phyloP scores from a whole-genome alignment of 2,888 invertebrate genomes.

The Lasioglossum figueresi region DNA sequence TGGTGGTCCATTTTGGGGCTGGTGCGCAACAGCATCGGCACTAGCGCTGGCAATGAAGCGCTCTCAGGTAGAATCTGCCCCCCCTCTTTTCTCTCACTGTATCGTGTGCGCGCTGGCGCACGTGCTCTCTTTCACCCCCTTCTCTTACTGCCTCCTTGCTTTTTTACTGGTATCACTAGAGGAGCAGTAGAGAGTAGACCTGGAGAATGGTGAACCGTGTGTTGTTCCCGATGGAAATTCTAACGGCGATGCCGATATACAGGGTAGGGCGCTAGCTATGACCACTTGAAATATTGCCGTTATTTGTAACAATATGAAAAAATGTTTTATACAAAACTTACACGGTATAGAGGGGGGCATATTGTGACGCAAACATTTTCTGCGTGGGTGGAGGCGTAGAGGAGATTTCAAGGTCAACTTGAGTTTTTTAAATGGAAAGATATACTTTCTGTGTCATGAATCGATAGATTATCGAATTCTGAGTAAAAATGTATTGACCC shows the following conservation, averaged over 20 bases:
- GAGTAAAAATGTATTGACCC: too few species aligned
- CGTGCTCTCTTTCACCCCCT: slow-evolving; percentile 46
- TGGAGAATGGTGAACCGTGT: slow-evolving; percentile 28
- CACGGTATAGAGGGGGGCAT: too few species aligned
- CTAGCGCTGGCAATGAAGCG: slow-evolving; percentile 57
- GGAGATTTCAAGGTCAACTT: too few species aligned
- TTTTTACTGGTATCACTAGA: slow-evolving; percentile 44
- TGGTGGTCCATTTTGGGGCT: slow-evolving; percentile 70
- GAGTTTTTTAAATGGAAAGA: too few species aligned
- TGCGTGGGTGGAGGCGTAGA: too few species aligned
- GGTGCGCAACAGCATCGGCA: slow-evolving; percentile 57
- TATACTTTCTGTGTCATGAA: too few species aligned
- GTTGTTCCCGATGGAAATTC: slow-evolving; percentile 33
- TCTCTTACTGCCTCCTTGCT: slow-evolving; percentile 6
- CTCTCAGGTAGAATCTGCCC: slow-evolving; percentile 56
- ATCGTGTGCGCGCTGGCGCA: slow-evolving; percentile 42
- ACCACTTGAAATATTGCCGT: too few species aligned
- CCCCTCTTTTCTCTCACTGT: slow-evolving; percentile 34
- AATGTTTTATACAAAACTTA: too few species aligned
- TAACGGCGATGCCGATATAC: slow-evolving; percentile 7
- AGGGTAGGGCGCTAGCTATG: too few species aligned
- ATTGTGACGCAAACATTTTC: too few species aligned
- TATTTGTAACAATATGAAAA: too few species aligned
- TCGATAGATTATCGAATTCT: too few species aligned
- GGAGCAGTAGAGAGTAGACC: slow-evolving; percentile 18